Evolutionary conservation across 2,113 vertebrate species (phyloP).

Genomic region (Merops nubicus): DNA sequence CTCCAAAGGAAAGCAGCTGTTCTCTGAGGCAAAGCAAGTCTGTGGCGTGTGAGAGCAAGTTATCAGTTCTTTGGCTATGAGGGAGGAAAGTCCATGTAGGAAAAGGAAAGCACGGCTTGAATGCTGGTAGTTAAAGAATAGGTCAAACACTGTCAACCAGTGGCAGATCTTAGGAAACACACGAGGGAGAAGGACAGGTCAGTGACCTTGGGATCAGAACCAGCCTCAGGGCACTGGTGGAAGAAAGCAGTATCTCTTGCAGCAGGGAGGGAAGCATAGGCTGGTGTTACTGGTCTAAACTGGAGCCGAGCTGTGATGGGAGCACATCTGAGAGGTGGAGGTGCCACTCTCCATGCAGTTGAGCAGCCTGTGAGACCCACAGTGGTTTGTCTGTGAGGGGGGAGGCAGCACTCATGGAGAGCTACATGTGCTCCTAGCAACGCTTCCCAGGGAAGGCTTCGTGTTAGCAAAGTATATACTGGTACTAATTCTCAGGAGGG

Average conservation of each 20-base stretch:
- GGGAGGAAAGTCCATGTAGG: background rate
- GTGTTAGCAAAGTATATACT: background rate
- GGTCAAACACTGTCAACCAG: background rate
- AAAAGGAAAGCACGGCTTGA: background rate
- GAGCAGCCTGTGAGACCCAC: background rate
- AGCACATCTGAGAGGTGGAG: background rate
- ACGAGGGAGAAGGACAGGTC: background rate
- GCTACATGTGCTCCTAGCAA: background rate
- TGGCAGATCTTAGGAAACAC: background rate
- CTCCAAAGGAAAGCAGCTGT: background rate
- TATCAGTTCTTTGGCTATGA: background rate
- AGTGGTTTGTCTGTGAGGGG: background rate
- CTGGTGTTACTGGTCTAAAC: background rate
- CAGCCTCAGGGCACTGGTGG: background rate
- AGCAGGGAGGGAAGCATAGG: background rate
- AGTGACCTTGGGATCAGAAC: background rate
- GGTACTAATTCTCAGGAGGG: background rate
- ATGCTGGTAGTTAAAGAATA: background rate
- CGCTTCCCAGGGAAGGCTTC: background rate
- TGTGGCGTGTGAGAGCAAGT: slow-evolving; percentile 26
- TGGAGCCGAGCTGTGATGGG: background rate
- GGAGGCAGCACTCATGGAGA: background rate
- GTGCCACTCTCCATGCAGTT: background rate
- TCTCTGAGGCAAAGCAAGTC: slow-evolving; percentile 32
- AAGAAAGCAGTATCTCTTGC: background rate